These are phyloP conservation scores for Hypanus sabinus DNA, from an alignment of 2,113 vertebrate species.

Conservation along the genomic window DNA sequence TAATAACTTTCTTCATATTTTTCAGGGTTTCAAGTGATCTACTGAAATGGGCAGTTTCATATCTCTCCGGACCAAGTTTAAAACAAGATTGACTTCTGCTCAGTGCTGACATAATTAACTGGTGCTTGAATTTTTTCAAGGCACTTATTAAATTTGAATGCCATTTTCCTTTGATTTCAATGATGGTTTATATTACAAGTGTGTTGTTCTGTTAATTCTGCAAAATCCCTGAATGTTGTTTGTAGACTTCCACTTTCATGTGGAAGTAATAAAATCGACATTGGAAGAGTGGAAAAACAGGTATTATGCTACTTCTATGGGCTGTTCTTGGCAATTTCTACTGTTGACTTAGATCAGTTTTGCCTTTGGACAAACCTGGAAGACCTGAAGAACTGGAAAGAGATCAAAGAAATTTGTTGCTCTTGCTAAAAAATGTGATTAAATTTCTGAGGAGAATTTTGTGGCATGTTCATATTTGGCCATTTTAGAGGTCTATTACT, in stretches of 20 bases:
- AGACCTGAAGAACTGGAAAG: background rate
- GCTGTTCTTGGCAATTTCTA: background rate
- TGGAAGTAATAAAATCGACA: background rate
- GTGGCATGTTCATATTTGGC: background rate
- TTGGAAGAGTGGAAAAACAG: background rate
- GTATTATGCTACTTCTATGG: background rate
- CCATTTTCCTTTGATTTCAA: background rate
- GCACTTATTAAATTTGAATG: background rate
- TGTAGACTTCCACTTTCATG: too few species aligned
- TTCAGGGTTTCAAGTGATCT: conserved; percentile 10
- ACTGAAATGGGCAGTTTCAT: conserved; percentile 28
- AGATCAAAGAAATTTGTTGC: background rate
- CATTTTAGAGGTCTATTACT: background rate
- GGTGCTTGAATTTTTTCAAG: background rate
- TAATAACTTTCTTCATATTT: background rate
- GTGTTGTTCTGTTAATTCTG: background rate
- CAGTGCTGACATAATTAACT: background rate
- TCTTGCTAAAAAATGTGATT: background rate
- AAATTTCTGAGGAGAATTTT: background rate
- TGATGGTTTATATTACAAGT: background rate
- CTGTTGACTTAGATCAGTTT: background rate
- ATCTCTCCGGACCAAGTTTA: conserved; percentile 4
- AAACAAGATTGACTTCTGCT: background rate
- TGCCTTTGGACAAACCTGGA: background rate
- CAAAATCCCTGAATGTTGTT: background rate